Base-by-base conservation (phyloP, 2,113 vertebrate genomes). In the Oncorhynchus clarkii region DNA sequence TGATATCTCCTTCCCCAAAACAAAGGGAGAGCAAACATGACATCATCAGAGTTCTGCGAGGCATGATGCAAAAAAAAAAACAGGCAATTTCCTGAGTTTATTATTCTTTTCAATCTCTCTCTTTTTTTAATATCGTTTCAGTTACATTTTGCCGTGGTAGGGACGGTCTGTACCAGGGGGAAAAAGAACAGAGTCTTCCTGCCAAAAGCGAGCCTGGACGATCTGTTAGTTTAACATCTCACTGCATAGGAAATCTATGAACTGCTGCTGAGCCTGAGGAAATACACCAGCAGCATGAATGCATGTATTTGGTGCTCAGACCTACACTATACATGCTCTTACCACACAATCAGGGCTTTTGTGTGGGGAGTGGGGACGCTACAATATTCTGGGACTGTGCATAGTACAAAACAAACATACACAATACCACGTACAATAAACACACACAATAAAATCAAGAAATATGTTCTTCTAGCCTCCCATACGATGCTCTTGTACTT, bases 31-130 rank as follows among this genome's bases (percentile, higher is more conserved):
- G 74, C 83, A 75, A 78, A 87, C 45, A 67, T 89, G 86, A 90
- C 74, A 90, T 88, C 81, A 88, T 59, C 22, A 70, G 8, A 39
- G 82, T 85, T 88, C 82, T 59, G 80, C 79, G 84, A 87, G 82
- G 80, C 83, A 77, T 80, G 80, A 79, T 91, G 78, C 77, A 78
- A 91, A 92, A 94, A 92, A 94, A 87, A 88, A 92, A 2, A 2
- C 2, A 9, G 2, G 84, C 75, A 86, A 89, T 92, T 94, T 93
- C 90, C 92, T 90, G 86, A 86, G 87, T 89, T 91, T 82, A 87
- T 91, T 93, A 92, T 89, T 77, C 82, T 82, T 90, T 85, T 75
- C 79, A 60, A 73, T 84, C 82, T 80, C 72, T 78, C 73, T 78
- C 81, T 82, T 78, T 85, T 80, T 85, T 79, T 70, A 69, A 89